A percentile compares a stretch with the other conserved stretches of the same genome.
Evolutionary conservation across 1,140 invertebrate genomes (phyloP).

Genomic region (Magallana angulata): DNA sequence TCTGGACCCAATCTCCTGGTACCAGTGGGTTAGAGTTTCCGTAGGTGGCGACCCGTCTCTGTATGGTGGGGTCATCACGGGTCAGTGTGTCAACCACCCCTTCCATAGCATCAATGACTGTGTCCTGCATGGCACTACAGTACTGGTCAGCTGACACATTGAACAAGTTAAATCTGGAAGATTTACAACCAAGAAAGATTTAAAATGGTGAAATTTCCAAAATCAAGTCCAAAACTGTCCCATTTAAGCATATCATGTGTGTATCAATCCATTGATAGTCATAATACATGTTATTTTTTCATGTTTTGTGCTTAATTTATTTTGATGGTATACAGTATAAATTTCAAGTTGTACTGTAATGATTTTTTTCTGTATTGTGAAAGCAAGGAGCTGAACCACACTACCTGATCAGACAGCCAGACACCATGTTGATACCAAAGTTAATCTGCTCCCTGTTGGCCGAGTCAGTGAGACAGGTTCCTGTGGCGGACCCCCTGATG

Average conservation of each 20-base stretch:
- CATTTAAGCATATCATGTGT: too few relatives aligned
- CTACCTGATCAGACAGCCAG: conserved; percentile 73
- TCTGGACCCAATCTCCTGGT: conserved; percentile 82
- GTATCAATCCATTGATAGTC: too few relatives aligned
- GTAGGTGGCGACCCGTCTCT: conserved; percentile 81
- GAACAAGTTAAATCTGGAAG: conserved; percentile 55
- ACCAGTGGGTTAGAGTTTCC: conserved; percentile 81
- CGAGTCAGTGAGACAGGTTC: conserved; percentile 63
- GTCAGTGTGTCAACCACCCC: conserved; percentile 48
- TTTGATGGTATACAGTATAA: too few relatives aligned
- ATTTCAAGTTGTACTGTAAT: too few relatives aligned
- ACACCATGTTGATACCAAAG: conserved; percentile 71
- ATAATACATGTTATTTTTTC: too few relatives aligned
- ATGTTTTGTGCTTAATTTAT: too few relatives aligned
- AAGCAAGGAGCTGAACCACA: conserved; percentile 42
- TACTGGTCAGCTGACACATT: conserved; percentile 54
- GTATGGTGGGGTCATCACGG: conserved; percentile 45
- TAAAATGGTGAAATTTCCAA: too few relatives aligned
- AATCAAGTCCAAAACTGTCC: too few relatives aligned
- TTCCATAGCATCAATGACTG: conserved; percentile 63
- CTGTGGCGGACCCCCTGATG: conserved; percentile 59
- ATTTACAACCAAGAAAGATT: background rate
- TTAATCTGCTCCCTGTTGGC: conserved; percentile 63
- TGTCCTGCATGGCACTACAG: conserved; percentile 64
- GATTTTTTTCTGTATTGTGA: background rate